A percentile compares a stretch with the other conserved stretches of the same genome.
Conservation (phyloP, 2,113 vertebrate genomes). For the Phocoena sinus region DNA sequence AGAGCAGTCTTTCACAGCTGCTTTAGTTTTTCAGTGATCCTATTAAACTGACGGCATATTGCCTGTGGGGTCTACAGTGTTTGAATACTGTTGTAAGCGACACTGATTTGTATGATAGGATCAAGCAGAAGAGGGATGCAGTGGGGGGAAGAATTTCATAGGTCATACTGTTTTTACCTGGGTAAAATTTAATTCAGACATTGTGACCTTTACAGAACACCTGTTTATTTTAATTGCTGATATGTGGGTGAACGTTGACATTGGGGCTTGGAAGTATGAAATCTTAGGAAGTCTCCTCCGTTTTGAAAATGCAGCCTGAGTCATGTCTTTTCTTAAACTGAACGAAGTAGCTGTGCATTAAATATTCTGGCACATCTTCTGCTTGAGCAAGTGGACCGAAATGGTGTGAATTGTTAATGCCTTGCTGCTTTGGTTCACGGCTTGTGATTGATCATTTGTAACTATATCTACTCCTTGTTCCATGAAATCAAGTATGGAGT, state of each 20-base stretch:
- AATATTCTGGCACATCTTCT: slow-evolving; percentile 93
- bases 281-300: slow-evolving; percentile 66
- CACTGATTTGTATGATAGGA: slow-evolving; percentile 75
- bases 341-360: slow-evolving; percentile 89
- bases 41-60: slow-evolving; percentile 84
- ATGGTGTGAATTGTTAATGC: slow-evolving; percentile 95
- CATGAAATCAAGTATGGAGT: slow-evolving; percentile 95
- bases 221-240: slow-evolving; percentile 78
- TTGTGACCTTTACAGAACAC: slow-evolving; percentile 57
- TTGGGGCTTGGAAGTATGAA: slow-evolving; percentile 64
- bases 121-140: slow-evolving; percentile 74
- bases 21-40: slow-evolving; percentile 84
- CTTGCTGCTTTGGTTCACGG: slow-evolving; percentile 91
- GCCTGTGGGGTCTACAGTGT: slow-evolving; percentile 81
- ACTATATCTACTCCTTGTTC: slow-evolving; percentile 96
- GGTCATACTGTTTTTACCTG: slow-evolving; percentile 65
- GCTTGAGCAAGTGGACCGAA: slow-evolving; percentile 92
- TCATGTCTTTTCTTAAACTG: slow-evolving; percentile 83
- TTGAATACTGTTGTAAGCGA: slow-evolving; percentile 76
- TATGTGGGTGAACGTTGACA: slow-evolving; percentile 55
- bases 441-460: slow-evolving; percentile 95
- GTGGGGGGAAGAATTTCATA: slow-evolving; percentile 37
- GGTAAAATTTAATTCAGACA: slow-evolving; percentile 66
- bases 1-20: slow-evolving; percentile 90
- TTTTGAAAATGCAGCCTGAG: slow-evolving; percentile 81